Evolutionary conservation across 2,797 vertebrate species (phyloP).

Genomic region (Petrocephalus sullivani): DNA sequence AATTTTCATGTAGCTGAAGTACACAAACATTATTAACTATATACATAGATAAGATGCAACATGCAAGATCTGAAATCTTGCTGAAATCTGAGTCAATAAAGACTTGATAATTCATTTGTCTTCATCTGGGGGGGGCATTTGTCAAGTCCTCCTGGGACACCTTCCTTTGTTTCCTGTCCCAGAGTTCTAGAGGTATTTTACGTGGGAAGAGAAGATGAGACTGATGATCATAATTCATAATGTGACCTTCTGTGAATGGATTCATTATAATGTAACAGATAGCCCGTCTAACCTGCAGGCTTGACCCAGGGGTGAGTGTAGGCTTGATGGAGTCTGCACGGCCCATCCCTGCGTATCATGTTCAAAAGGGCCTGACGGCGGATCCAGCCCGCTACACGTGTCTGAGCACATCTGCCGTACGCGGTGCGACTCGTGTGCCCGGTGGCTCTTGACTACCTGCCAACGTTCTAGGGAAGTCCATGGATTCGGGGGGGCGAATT

Average conservation of each 20-base stretch:
- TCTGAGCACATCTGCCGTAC: conserved; percentile 17
- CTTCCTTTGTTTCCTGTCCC: neutral
- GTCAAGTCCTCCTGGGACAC: neutral
- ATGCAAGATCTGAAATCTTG: neutral
- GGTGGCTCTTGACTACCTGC: neutral
- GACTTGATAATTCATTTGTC: neutral
- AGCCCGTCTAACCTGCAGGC: conserved; percentile 35
- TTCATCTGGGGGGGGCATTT: neutral
- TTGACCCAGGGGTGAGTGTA: conserved; percentile 37
- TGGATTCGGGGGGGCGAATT: neutral
- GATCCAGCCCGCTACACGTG: neutral
- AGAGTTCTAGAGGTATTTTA: neutral
- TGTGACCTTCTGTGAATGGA: conserved; percentile 7
- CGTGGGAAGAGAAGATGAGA: neutral
- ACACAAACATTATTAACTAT: neutral
- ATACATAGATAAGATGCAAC: neutral
- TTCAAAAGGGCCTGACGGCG: conserved; percentile 36
- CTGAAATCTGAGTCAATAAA: neutral
- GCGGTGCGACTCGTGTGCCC: neutral
- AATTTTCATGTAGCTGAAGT: neutral
- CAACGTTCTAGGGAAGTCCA: neutral
- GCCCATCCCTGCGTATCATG: conserved; percentile 32
- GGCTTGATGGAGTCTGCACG: conserved; percentile 44
- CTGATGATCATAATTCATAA: conserved; percentile 26
- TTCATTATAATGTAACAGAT: conserved; percentile 24